Percentiles rank a stretch among this genome's conserved stretches.
phyloP scores from a whole-genome alignment of 1,140 invertebrate genomes.

The Diuraphis noxia region DNA sequence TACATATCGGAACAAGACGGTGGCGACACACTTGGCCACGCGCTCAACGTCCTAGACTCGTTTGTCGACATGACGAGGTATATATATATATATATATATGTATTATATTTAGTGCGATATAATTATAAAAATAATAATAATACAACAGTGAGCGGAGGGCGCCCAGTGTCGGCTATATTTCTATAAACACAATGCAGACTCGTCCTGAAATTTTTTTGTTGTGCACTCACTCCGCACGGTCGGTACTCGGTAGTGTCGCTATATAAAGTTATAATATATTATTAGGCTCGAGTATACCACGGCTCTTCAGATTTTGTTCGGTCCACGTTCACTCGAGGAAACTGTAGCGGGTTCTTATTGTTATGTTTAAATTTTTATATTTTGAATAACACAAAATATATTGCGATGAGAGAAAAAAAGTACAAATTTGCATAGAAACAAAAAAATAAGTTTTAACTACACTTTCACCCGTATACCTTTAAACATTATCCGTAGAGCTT shows the following conservation, averaged over 20 bases:
- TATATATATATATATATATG: too few relatives aligned
- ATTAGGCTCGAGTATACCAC: background rate
- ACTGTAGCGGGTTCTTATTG: background rate
- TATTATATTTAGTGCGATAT: background rate
- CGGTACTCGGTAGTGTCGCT: background rate
- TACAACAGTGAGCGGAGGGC: background rate
- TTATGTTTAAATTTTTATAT: background rate
- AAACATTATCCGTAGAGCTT: background rate
- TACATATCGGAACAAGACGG: slow-evolving; percentile 62
- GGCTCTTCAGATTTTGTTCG: background rate
- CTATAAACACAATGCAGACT: background rate
- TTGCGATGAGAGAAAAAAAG: background rate
- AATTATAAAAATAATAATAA: background rate
- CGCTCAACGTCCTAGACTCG: slow-evolving; percentile 81
- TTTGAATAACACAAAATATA: background rate
- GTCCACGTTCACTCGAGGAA: background rate
- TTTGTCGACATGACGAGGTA: slow-evolving; percentile 78
- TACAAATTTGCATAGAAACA: too few relatives aligned
- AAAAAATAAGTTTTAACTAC: background rate
- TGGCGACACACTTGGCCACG: slow-evolving; percentile 73
- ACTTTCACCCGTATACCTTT: too few relatives aligned
- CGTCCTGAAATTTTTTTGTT: background rate
- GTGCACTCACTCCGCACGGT: background rate
- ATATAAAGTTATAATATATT: background rate
- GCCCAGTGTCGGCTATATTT: background rate